Percentiles rank a stretch among this genome's conserved stretches.
Evolutionary conservation across 2,888 invertebrate species (phyloP).

Genomic region (Matsumyia berberina): DNA sequence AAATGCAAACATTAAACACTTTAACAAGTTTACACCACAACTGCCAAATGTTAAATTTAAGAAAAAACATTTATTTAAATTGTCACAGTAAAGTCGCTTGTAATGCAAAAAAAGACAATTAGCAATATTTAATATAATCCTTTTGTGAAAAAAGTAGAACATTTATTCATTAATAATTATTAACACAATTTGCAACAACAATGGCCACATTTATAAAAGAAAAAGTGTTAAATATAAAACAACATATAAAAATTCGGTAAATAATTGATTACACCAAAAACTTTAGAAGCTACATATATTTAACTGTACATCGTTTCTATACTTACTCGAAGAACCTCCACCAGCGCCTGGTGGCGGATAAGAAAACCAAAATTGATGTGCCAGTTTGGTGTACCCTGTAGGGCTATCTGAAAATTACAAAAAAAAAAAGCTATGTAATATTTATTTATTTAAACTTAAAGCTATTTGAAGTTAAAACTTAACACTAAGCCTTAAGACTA

Average conservation of each 20-base stretch:
- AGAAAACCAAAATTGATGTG: slow-evolving; percentile 94
- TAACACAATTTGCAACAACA: slow-evolving; percentile 68
- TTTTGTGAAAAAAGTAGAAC: slow-evolving; percentile 7
- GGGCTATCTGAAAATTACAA: slow-evolving; percentile 81
- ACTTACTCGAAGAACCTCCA: slow-evolving; percentile 87
- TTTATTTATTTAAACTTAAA: too few species aligned
- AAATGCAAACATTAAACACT: slow-evolving; percentile 59
- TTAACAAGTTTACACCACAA: slow-evolving; percentile 55
- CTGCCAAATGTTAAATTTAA: slow-evolving; percentile 49
- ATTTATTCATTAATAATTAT: slow-evolving; percentile 29
- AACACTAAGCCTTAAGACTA: too few species aligned
- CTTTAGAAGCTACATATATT: too few species aligned
- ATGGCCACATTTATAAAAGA: slow-evolving; percentile 49
- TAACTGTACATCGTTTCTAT: slow-evolving; percentile 1
- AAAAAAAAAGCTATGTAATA: background rate
- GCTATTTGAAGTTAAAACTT: too few species aligned
- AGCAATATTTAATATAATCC: slow-evolving; percentile 19
- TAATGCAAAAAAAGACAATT: slow-evolving; percentile 16
- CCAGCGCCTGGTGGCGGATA: slow-evolving; percentile 92
- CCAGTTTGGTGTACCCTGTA: slow-evolving; percentile 88
- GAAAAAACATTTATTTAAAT: slow-evolving; percentile 33
- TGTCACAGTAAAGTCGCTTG: slow-evolving; percentile 22
- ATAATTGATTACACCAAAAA: background rate
- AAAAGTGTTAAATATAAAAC: slow-evolving; percentile 11
- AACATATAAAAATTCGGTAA: background rate